Conservation (phyloP, 2,113 vertebrate genomes). For the Micronisus gabar region DNA sequence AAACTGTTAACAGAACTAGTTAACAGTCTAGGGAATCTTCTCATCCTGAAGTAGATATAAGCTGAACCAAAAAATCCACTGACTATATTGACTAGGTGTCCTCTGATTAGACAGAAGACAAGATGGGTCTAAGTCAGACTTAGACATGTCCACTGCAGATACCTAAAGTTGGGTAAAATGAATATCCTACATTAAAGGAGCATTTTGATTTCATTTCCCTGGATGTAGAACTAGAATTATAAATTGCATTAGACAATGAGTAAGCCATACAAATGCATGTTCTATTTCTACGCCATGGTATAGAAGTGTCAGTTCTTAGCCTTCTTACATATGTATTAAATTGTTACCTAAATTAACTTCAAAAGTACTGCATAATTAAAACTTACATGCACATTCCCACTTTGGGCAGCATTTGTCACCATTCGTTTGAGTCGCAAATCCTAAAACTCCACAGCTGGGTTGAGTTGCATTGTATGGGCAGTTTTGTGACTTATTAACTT, state of each 20-base stretch:
- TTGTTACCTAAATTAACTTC: background rate
- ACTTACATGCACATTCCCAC: slow-evolving; percentile 97
- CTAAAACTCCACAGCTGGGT: slow-evolving; percentile 89
- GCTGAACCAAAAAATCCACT: background rate
- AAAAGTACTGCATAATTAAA: background rate
- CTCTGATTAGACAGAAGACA: background rate
- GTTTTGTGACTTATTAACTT: slow-evolving; percentile 90
- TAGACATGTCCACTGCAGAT: background rate
- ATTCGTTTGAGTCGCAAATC: slow-evolving; percentile 85
- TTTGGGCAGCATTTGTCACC: slow-evolving; percentile 93
- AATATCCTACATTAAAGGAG: background rate
- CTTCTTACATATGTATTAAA: background rate
- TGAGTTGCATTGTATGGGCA: slow-evolving; percentile 82
- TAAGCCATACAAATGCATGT: background rate
- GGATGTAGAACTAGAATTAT: background rate
- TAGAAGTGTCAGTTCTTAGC: background rate
- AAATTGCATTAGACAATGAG: background rate
- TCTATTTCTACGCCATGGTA: background rate
- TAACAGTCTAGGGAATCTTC: background rate
- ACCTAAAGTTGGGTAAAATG: background rate
- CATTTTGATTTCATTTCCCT: background rate
- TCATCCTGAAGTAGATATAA: background rate
- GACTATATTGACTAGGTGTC: background rate
- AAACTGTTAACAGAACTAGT: background rate
- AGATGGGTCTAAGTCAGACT: background rate